Percentiles rank a stretch among this genome's conserved stretches.
Conservation (phyloP, 2,113 vertebrate genomes). For the Mustela lutreola region DNA sequence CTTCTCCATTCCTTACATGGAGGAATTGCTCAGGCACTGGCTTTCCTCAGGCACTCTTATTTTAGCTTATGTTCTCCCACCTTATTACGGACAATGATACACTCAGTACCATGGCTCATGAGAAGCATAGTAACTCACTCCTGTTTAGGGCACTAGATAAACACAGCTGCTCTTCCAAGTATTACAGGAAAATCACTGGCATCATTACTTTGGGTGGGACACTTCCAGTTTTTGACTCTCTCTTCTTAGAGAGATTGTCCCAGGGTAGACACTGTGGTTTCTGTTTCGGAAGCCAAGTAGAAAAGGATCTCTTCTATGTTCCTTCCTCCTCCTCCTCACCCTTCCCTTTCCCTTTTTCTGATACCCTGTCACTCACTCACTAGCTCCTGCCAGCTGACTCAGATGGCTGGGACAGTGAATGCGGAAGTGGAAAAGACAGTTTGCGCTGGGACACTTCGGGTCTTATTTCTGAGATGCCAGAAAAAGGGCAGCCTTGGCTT, state of each 20-base stretch:
- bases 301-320: conserved; percentile 1
- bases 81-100: neutral
- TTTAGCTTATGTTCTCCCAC: neutral
- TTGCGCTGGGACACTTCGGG: neutral
- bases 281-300: conserved; percentile 5
- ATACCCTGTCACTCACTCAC: neutral
- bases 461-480: neutral
- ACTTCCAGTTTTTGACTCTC: conserved; percentile 39
- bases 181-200: conserved; percentile 58
- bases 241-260: conserved; percentile 32
- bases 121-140: neutral
- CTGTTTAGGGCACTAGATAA: conserved; percentile 14
- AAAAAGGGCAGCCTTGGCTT: neutral
- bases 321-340: neutral
- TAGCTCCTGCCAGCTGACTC: neutral
- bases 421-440: neutral
- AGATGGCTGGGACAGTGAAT: neutral
- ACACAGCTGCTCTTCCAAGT: conserved; percentile 20
- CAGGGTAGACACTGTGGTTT: neutral
- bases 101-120: neutral
- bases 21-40: neutral
- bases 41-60: neutral
- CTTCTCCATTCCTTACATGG: neutral
- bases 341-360: neutral
- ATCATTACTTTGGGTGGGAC: conserved; percentile 40